Base-by-base conservation (phyloP, 2,113 vertebrate genomes). In the Microtus oregoni region DNA sequence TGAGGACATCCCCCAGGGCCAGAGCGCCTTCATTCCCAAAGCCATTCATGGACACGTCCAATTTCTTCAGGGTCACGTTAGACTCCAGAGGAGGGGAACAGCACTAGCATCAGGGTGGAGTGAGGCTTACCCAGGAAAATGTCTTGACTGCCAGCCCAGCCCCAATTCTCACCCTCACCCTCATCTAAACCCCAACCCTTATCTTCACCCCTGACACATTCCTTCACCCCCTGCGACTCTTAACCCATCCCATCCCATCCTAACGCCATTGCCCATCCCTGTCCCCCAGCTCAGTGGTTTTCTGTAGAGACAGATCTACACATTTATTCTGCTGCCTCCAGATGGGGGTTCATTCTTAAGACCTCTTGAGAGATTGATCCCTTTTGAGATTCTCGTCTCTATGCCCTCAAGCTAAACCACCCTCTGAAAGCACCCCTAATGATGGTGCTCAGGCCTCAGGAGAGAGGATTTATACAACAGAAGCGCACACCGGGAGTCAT, bases 21-120 rank as follows among this genome's bases (percentile, higher is more conserved):
- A 99, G 89, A 6, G 99, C 99, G 5, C 99, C 99, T 44, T 99
- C 99, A 0, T 99, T 99, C 52, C 99, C 99, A 93, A 99, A 98
- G 90, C 99, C 99, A 1, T 99, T 99, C 99, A 99, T 99, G 12
- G 99, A 99, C 10, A 99, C 88, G 78, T 99, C 98, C 41, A 99
- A 98, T 79, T 98, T 98, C 98, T 98, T 99, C 96, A 99, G 97
- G 67, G 98, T 98, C 67, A 93, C 95, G 1, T 99, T 99, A 38
- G 97, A 97, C 99, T 99, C 82, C 92, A 95, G 61, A 73, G 72
- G 96, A 78, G 96, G 55, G 86, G 30, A 96, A 78, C 7, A 97
- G 75, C 41, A 68, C n/a, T 19, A 30, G 67, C 19, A 14, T 82
- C 77, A 93, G 20, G 94, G 72, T 3, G 28, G 47, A 41, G 41